Base-by-base conservation (phyloP, 37 sponge, comb jelly and placozoan species). In the Theonella swinhoei region DNA sequence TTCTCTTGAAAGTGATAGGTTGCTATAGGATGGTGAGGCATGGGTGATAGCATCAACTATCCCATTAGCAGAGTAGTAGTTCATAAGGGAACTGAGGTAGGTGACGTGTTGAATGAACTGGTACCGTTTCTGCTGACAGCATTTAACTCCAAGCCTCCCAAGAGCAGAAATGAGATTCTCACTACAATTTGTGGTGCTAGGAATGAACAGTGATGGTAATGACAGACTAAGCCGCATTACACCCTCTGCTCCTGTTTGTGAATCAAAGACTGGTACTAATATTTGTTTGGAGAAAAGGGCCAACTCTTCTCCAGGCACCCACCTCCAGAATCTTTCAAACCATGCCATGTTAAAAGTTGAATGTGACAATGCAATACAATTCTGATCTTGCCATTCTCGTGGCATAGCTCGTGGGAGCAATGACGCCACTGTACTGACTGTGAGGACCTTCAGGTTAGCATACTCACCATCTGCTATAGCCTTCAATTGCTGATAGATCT, bases 371-470 rank as follows among this genome's bases (percentile, higher is more conserved):
- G 11, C 7, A 47, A 47, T 47, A 7, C 14, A 17, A 14, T 47
- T 47, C 54, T 47, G 54, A 14, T 47, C 14, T n/a, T n/a, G n/a
- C n/a, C n/a, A n/a, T n/a, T n/a, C n/a, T n/a, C n/a, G n/a, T 47
- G 62, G 78, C 20, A 77, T 34, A 36, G 39, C 19, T 58, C 35
- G 28, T 2, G 70, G 33, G 42, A 77, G 34, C 23, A 77, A 58
- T 22, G 22, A 5, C 23, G 63, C 63, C 22, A 78, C 70, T 22
- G 24, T 36, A 1, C n/a, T 22, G 3, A 70, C 67, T 0, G 60
- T 64, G n/a, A 87, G 35, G 22, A 65, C 7, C 73, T 31, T 28
- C 3, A 87, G 66, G 31, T 87, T 71, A 25, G 80, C 79, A 19
- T 29, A 14, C 26, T 31, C 17, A 61, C 33, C 17, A 25, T 17